A percentile compares a stretch with the other conserved stretches of the same genome.
Conservation (phyloP, 2,888 invertebrate species). For the Zygogramma bicolorata region DNA sequence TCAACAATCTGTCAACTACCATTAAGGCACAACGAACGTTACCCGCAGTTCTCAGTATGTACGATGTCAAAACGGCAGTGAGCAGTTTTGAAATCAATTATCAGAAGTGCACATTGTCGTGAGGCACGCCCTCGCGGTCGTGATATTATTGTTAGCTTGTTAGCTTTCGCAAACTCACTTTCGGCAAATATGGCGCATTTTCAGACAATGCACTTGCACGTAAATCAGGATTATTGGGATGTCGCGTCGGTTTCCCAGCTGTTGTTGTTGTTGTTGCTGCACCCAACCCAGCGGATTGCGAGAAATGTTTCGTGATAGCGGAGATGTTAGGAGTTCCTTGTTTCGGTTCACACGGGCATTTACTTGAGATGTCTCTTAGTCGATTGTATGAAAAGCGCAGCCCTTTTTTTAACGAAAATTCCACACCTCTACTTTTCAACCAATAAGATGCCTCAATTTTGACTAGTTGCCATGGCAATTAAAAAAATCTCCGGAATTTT, state of each 20-base stretch:
- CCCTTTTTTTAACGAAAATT: too few relatives aligned
- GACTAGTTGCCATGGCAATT: too few relatives aligned
- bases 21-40: not conserved
- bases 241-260: not conserved
- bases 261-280: not conserved
- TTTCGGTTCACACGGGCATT: not conserved
- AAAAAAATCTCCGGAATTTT: too few relatives aligned
- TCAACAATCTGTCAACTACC: constrained; percentile 1
- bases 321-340: too few relatives aligned
- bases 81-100: constrained; percentile 28
- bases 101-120: constrained; percentile 26
- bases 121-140: constrained; percentile 31
- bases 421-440: too few relatives aligned
- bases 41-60: constrained; percentile 28
- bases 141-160: constrained; percentile 35
- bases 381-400: too few relatives aligned
- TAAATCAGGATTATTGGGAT: constrained; percentile 11
- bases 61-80: constrained; percentile 31
- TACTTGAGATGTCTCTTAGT: too few relatives aligned
- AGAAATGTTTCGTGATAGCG: not conserved
- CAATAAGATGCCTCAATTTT: too few relatives aligned
- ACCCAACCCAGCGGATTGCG: constrained; percentile 5
- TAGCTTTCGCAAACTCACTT: constrained; percentile 36
- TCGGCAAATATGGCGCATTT: constrained; percentile 1
- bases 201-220: not conserved